Percentiles rank a stretch among this genome's conserved stretches.
These are phyloP conservation scores for Aphelenchoides avenae DNA, from an alignment of 1,140 invertebrate species.

Conservation along the genomic window DNA sequence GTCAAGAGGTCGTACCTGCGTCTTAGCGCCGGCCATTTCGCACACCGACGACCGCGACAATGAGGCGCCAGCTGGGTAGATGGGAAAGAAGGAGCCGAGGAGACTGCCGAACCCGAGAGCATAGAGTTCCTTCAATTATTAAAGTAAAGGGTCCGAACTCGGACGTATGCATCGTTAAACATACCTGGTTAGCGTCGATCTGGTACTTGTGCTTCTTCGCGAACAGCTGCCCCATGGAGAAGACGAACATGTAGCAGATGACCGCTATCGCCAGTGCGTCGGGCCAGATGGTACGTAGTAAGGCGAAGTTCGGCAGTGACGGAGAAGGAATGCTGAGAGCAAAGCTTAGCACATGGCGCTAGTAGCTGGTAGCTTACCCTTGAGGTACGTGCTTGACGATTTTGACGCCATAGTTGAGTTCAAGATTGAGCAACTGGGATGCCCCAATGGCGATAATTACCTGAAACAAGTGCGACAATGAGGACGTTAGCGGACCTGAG, in stretches of 20 bases:
- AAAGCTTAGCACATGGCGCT: constrained; percentile 3
- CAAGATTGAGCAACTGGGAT: constrained; percentile 60
- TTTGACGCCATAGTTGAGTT: constrained; percentile 60
- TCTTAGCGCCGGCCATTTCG: constrained; percentile 56
- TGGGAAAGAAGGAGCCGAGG: constrained; percentile 63
- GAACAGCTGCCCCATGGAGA: constrained; percentile 66
- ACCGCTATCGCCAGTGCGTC: constrained; percentile 63
- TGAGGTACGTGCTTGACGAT: constrained; percentile 63
- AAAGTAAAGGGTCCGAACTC: background rate
- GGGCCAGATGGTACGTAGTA: constrained; percentile 51
- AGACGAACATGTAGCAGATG: constrained; percentile 65
- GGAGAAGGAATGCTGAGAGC: constrained; percentile 59
- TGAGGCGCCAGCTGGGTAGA: constrained; percentile 64
- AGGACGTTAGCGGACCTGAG: background rate
- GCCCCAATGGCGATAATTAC: constrained; percentile 46
- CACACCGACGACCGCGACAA: constrained; percentile 60
- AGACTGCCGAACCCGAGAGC: constrained; percentile 64
- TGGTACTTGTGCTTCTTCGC: constrained; percentile 66
- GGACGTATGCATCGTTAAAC: background rate
- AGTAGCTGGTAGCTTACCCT: constrained; percentile 57
- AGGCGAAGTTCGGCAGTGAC: constrained; percentile 51
- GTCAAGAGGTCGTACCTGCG: too few relatives aligned
- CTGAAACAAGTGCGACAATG: constrained; percentile 14
- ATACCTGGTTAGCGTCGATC: constrained; percentile 65
- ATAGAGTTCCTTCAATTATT: constrained; percentile 62